Evolutionary conservation across 2,113 vertebrate genomes (phyloP).

Genomic region (Elanoides forficatus): DNA sequence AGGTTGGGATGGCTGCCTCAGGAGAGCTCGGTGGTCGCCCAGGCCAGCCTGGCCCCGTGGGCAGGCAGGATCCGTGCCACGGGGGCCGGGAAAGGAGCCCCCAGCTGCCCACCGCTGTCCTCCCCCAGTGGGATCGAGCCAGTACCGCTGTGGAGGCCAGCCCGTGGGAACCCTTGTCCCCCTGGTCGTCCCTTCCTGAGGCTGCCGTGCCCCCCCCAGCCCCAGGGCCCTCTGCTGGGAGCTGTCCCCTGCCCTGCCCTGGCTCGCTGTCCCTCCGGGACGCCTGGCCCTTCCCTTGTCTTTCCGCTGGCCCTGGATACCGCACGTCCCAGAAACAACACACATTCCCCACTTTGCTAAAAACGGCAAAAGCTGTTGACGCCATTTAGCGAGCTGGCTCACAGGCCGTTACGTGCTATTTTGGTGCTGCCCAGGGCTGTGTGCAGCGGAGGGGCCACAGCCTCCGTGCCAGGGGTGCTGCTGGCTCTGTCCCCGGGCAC

Average conservation of each 20-base stretch:
- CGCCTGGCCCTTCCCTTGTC: neutral
- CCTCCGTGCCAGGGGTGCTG: neutral
- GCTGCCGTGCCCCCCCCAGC: neutral
- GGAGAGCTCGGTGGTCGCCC: neutral
- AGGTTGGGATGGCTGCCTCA: neutral
- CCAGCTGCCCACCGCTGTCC: neutral
- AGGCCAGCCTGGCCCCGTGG: neutral
- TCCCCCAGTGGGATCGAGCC: fast-evolving
- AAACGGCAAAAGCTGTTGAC: neutral
- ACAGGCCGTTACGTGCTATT: neutral
- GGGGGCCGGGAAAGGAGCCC: neutral
- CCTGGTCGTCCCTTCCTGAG: neutral
- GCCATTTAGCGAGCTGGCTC: neutral
- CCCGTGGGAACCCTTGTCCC: neutral
- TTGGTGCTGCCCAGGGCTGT: neutral
- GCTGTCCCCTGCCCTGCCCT: neutral
- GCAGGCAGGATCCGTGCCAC: neutral
- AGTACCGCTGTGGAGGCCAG: neutral
- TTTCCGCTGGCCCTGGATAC: constrained; percentile 7
- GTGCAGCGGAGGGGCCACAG: fast-evolving
- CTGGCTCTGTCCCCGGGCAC: neutral
- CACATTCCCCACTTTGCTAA: neutral
- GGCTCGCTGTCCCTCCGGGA: neutral
- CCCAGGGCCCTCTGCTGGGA: neutral
- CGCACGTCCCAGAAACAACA: neutral